These are phyloP conservation scores for Neotoma lepida DNA, from an alignment of 2,113 vertebrate genomes.

Conservation along the genomic window DNA sequence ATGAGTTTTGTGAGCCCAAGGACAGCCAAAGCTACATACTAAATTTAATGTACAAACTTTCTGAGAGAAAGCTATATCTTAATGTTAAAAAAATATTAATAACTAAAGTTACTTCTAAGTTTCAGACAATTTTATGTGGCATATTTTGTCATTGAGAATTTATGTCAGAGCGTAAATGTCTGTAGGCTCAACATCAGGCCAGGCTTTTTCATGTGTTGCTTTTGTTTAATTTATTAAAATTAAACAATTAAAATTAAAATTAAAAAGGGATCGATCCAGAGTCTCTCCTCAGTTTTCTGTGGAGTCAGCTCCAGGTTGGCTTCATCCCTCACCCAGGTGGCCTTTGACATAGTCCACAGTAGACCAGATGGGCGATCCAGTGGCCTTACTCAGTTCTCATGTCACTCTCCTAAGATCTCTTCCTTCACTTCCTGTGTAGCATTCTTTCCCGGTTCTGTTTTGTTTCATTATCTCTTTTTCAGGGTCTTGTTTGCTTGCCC, in stretches of 20 bases:
- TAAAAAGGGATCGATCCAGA: not conserved
- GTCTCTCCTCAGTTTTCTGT: not conserved
- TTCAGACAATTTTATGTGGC: not conserved
- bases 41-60: not conserved
- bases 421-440: not conserved
- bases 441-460: not conserved
- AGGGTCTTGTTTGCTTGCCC: accelerated
- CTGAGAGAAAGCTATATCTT: not conserved
- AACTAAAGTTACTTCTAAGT: not conserved
- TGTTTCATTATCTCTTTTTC: not conserved
- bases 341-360: not conserved
- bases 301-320: not conserved
- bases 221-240: not conserved
- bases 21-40: not conserved
- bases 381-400: not conserved
- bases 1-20: not conserved
- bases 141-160: not conserved
- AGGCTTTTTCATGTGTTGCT: not conserved
- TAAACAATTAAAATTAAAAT: no score
- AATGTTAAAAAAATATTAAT: not conserved
- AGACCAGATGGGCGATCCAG: not conserved
- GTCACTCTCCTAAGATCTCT: not conserved
- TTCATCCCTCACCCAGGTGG: not conserved
- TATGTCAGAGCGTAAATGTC: not conserved
- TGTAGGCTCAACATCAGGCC: not conserved